A percentile compares a stretch with the other conserved stretches of the same genome.
These are phyloP conservation scores for Leptinotarsa undecemlineata DNA, from an alignment of 1,140 invertebrate species.

Conservation along the genomic window DNA sequence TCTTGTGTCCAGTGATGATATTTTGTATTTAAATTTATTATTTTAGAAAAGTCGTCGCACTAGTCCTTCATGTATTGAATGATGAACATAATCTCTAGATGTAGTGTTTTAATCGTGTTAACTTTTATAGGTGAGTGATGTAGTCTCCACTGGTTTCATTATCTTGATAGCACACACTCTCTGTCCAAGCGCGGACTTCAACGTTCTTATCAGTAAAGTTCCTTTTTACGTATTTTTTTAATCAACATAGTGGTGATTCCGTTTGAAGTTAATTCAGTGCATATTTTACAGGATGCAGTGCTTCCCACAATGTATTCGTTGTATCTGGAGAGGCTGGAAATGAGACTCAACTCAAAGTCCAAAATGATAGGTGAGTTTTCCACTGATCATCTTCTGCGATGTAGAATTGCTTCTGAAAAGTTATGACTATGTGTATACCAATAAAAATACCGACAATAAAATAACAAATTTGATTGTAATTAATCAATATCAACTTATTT, in stretches of 20 bases:
- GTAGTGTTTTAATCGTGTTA: background rate
- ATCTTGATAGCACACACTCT: too few species aligned
- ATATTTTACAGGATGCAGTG: background rate
- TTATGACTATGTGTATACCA: too few species aligned
- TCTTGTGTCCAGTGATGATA: background rate
- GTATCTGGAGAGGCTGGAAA: background rate
- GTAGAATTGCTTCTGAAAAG: too few species aligned
- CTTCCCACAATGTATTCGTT: background rate
- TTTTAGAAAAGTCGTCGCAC: background rate
- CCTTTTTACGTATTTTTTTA: too few species aligned
- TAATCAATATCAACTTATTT: too few species aligned
- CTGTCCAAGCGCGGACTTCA: too few species aligned
- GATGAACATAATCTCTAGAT: background rate
- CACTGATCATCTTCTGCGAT: too few species aligned
- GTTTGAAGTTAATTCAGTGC: background rate
- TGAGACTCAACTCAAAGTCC: background rate
- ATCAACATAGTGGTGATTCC: too few species aligned
- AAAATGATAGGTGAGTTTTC: too few species aligned
- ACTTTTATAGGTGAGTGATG: background rate
- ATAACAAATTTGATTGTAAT: too few species aligned
- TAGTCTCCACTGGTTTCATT: background rate
- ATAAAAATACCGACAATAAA: too few species aligned
- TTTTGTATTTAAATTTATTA: background rate
- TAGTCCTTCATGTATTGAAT: background rate
- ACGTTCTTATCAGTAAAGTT: too few species aligned